Conservation (phyloP, 2,888 invertebrate species). For the Pedicia rivosa region DNA sequence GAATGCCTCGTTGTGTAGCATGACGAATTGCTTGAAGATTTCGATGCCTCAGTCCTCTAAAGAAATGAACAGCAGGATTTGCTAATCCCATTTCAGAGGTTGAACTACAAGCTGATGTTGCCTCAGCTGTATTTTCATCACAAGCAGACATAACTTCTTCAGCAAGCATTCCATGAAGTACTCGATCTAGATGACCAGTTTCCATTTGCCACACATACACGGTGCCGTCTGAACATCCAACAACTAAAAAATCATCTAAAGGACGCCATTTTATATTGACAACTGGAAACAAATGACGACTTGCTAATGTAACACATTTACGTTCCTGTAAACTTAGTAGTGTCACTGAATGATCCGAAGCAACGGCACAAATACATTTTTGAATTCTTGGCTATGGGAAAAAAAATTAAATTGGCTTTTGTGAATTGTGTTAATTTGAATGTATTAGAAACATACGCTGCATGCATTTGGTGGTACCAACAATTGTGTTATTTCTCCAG, state of each 20-base stretch:
- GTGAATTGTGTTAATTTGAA: not conserved
- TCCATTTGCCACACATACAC: constrained; percentile 99
- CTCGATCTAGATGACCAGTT: constrained; percentile 91
- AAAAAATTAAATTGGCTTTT: not conserved
- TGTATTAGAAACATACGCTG: constrained; percentile 41
- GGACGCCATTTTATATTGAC: constrained; percentile 93
- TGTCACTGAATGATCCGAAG: constrained; percentile 94
- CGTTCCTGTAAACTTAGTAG: constrained; percentile 73
- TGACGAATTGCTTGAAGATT: constrained; percentile 90
- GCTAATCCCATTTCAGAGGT: constrained; percentile 56
- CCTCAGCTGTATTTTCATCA: constrained; percentile 58
- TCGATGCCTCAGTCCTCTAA: constrained; percentile 80
- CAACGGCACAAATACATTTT: constrained; percentile 91
- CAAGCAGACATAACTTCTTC: constrained; percentile 93
- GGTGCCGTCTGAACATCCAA: constrained; percentile 92
- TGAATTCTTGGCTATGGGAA: constrained; percentile 61
- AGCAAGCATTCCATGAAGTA: constrained; percentile 86
- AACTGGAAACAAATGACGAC: constrained; percentile 82
- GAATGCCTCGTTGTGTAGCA: constrained; percentile 76
- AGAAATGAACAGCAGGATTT: constrained; percentile 91
- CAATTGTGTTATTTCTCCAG: constrained; percentile 90
- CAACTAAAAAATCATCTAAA: constrained; percentile 93
- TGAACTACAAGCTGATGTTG: constrained; percentile 35
- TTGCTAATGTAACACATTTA: constrained; percentile 86
- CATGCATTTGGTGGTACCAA: constrained; percentile 87